Conservation (phyloP, 2,113 vertebrate species). For the Phalacrocorax pelagicus region DNA sequence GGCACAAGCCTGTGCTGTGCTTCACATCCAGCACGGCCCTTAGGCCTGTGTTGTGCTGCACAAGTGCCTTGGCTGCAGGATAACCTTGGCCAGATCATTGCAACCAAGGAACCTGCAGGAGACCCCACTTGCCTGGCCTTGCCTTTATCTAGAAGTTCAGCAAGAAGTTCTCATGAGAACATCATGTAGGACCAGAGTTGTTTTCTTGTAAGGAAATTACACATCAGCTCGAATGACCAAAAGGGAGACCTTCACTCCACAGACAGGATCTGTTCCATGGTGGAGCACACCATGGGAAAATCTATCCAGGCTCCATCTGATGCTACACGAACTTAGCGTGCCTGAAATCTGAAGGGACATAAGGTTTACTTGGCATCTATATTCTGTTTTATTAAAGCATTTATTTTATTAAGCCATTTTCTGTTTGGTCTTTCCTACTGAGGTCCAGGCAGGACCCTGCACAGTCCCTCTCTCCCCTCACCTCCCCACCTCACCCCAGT, state of each 20-base stretch:
- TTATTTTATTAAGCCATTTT: neutral
- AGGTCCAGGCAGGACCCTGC: neutral
- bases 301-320: neutral
- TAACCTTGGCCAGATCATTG: neutral
- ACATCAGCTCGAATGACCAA: neutral
- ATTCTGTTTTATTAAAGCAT: neutral
- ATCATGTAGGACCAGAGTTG: neutral
- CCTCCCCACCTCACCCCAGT: rapidly evolving
- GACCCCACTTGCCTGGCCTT: neutral
- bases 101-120: neutral
- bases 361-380: neutral
- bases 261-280: neutral
- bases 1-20: neutral
- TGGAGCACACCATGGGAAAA: neutral
- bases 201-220: neutral
- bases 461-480: neutral
- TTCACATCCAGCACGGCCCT: rapidly evolving
- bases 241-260: neutral
- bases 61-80: neutral
- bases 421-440: neutral
- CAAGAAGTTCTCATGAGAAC: neutral
- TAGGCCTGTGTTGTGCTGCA: neutral
- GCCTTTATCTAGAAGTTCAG: neutral
- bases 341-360: neutral
- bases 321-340: rapidly evolving